Conservation (phyloP, 2,888 invertebrate genomes). For the Caenorhabditis japonica region DNA sequence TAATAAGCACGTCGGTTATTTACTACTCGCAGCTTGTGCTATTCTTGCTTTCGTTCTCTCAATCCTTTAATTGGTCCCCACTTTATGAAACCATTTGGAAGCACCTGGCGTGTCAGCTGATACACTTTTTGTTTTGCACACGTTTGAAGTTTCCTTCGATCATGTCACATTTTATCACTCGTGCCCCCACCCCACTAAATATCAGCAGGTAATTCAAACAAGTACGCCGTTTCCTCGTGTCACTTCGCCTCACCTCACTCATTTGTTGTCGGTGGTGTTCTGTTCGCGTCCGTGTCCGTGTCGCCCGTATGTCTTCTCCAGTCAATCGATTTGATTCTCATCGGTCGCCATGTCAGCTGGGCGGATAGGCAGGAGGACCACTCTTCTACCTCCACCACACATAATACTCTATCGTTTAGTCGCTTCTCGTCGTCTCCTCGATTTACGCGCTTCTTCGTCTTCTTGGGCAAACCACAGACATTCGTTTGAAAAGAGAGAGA, state of each 20-base stretch:
- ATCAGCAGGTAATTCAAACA: not conserved
- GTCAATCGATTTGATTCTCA: constrained; percentile 44
- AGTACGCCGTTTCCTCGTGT: not conserved
- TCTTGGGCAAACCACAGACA: constrained; percentile 27
- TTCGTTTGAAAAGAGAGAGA: constrained; percentile 31
- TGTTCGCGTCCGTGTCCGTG: not conserved
- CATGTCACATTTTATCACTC: no score
- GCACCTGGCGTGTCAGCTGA: no score
- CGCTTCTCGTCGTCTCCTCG: not conserved
- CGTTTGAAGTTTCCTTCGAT: no score
- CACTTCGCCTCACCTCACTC: not conserved
- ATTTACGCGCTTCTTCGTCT: not conserved
- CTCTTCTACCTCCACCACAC: not conserved
- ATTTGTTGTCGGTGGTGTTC: not conserved
- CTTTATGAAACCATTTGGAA: no score
- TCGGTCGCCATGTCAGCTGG: constrained; percentile 48
- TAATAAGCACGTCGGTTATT: constrained; percentile 7
- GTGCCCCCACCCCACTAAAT: not conserved
- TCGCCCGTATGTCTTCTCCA: constrained; percentile 13
- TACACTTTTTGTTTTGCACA: no score
- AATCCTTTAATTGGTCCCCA: not conserved
- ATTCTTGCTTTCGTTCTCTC: not conserved
- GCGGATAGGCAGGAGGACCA: no score
- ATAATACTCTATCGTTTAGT: not conserved
- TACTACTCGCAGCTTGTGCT: constrained; percentile 1